Percentiles rank a stretch among this genome's conserved stretches.
Conservation (phyloP, 2,113 vertebrate species). For the Trichechus manatus region DNA sequence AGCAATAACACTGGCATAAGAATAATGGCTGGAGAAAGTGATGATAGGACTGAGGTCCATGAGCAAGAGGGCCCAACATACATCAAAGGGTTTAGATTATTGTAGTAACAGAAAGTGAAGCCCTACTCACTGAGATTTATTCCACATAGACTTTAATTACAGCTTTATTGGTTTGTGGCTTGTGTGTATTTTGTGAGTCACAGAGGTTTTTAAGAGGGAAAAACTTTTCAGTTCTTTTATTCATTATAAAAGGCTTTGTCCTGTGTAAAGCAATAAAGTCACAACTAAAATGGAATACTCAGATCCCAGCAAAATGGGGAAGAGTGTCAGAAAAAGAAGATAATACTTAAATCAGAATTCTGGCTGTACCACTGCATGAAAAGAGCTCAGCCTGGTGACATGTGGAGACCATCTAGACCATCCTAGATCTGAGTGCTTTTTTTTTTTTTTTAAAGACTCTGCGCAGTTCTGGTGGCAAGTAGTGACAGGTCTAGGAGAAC, state of each 20-base stretch:
- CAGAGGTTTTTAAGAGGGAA: conserved; percentile 37
- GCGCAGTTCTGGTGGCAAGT: not conserved
- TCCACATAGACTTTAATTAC: conserved; percentile 73
- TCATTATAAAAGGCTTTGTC: conserved; percentile 71
- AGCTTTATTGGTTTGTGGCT: conserved; percentile 79
- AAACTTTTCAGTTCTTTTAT: conserved; percentile 60
- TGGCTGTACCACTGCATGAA: not conserved
- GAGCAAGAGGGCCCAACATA: conserved; percentile 80
- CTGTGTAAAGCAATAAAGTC: conserved; percentile 58
- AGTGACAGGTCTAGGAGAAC: not conserved
- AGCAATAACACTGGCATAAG: conserved; percentile 2
- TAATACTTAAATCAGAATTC: conserved; percentile 31
- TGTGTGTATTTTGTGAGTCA: conserved; percentile 77
- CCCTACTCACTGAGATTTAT: conserved; percentile 73
- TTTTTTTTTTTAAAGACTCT: conserved; percentile 1
- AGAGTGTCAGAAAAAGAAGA: conserved; percentile 5
- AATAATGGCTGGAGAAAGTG: conserved; percentile 61
- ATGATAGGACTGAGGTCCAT: conserved; percentile 61
- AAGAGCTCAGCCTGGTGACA: not conserved
- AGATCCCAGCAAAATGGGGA: not conserved
- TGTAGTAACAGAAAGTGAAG: conserved; percentile 65
- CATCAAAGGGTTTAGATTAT: conserved; percentile 77
- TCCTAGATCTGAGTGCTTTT: not conserved
- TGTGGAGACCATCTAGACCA: not conserved
- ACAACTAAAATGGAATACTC: conserved; percentile 65